phyloP scores from a whole-genome alignment of 37 sponge, comb jelly and placozoan species.

The Bolinopsis microptera region DNA sequence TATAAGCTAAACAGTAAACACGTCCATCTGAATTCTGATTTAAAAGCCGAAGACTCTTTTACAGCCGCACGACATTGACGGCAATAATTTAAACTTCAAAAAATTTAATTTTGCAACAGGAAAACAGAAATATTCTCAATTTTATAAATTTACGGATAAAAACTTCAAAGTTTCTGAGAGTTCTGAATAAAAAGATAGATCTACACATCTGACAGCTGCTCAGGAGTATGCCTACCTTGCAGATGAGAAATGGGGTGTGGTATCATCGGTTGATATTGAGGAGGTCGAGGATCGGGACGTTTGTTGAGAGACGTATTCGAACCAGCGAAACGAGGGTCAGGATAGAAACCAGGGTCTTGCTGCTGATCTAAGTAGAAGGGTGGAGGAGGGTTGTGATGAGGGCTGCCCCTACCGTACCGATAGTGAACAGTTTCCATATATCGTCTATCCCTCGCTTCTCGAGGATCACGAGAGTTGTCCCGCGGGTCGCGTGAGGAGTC shows the following conservation, averaged over 20 bases:
- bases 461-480: background rate
- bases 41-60: background rate
- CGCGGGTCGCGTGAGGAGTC: background rate
- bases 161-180: background rate
- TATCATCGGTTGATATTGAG: constrained; percentile 43
- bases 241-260: constrained; percentile 49
- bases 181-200: background rate
- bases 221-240: background rate
- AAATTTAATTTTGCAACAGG: background rate
- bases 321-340: background rate
- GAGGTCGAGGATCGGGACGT: background rate
- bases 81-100: background rate
- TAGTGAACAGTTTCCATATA: constrained; percentile 36
- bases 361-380: background rate
- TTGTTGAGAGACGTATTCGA: background rate
- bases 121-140: background rate
- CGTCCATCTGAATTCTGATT: background rate
- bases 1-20: too few relatives aligned
- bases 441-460: background rate
- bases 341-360: background rate
- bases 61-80: too few relatives aligned
- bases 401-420: constrained; percentile 48
- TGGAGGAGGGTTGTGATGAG: background rate
- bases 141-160: background rate
- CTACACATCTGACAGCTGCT: constrained; percentile 56